Conservation (phyloP, 2,888 invertebrate genomes). For the Scelioninae gen. 2 region DNA sequence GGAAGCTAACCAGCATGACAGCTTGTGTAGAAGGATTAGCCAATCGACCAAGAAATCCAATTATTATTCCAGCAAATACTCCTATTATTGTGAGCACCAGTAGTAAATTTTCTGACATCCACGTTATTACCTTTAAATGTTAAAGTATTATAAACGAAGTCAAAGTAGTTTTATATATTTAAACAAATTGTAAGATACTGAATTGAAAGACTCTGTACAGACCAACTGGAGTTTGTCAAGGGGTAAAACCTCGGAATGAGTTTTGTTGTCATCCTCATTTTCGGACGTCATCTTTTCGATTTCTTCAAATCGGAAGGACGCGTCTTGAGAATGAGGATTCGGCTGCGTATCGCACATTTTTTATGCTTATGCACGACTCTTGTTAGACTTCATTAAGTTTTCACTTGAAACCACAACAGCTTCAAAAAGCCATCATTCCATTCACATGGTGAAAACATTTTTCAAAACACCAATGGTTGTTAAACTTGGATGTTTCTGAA, state of each 20-base stretch:
- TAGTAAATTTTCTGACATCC: conserved; percentile 77
- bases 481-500: not conserved
- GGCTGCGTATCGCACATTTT: conserved; percentile 53
- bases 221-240: conserved; percentile 49
- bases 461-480: conserved; percentile 6
- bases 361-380: conserved; percentile 61
- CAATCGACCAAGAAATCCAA: conserved; percentile 78
- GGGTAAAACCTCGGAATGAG: conserved; percentile 32
- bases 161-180: not conserved
- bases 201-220: conserved; percentile 15
- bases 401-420: conserved; percentile 66
- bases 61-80: conserved; percentile 79
- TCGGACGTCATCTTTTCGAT: conserved; percentile 69
- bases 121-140: conserved; percentile 69
- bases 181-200: not conserved
- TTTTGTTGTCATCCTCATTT: conserved; percentile 62
- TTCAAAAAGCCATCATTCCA: conserved; percentile 66
- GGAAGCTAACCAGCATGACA: conserved; percentile 80
- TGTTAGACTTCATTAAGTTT: conserved; percentile 60
- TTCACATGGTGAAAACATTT: conserved; percentile 63
- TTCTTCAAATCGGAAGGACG: conserved; percentile 62
- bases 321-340: conserved; percentile 59
- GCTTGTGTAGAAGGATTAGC: conserved; percentile 75
- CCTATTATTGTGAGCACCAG: conserved; percentile 78
- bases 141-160: not conserved